Base-by-base conservation (phyloP, 2,113 vertebrate genomes). In the Octodon degus region DNA sequence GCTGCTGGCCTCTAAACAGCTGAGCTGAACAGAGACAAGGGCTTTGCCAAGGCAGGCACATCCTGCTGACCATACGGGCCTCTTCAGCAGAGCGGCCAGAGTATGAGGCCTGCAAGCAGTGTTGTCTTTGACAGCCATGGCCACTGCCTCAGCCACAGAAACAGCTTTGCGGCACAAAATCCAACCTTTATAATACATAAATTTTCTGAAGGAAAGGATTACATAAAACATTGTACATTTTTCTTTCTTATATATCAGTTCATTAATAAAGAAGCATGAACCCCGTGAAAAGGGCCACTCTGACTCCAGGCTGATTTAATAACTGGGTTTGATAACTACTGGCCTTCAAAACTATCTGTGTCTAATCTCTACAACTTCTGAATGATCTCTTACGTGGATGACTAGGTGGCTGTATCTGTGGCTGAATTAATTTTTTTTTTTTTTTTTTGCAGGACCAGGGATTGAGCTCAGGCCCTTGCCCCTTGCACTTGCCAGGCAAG, bases 51-150 rank as follows among this genome's bases (percentile, higher is more conserved):
- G 50, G 53, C 32, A 81, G 62, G 55, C 62, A 76, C 55, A 32
- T 55, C 67, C 68, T 67, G 47, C 47, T 90, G 89, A 76, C 7
- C 68, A 4, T 72, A 70, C 25, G 62, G 79, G 40, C n/a, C 25
- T 14, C 55, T 76, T 63, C 7, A 16, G 81, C 63, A 16, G 1
- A 5, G 65, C 27, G 7, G 2, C 53, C 40, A 37, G 27, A 30
- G 13, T 24, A 0, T 1, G 1, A 37, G 37, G 17, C 34, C 7
- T 17, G 50, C 22, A 8, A 34, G 22, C 63, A 62, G 2, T 37
- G n/a, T 40, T 76, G 77, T 32, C 17, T n/a, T 24, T 30, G 17
- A 17, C 25, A 32, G 47, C 34, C 58, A 43, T 1, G 4, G 37
- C 25, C 0, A 13, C 27, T 4, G 19, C 43, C 43, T 74, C 2